Evolutionary conservation across 2,113 vertebrate genomes (phyloP).

Genomic region (Noctilio leporinus): DNA sequence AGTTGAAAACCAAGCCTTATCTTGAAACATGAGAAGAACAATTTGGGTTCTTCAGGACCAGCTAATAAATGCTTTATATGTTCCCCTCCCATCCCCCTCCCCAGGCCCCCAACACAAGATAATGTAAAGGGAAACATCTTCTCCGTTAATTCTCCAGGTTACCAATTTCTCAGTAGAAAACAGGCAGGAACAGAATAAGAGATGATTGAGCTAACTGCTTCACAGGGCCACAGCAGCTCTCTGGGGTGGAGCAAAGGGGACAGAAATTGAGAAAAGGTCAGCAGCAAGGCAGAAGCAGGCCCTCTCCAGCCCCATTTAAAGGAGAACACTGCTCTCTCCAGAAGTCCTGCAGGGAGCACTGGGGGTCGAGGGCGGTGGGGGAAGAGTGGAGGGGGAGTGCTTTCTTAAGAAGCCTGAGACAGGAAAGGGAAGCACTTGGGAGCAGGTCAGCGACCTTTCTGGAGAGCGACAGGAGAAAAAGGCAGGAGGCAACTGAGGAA

Average conservation of each 20-base stretch:
- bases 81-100: neutral
- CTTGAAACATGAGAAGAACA: slow-evolving; percentile 41
- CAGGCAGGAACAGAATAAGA: neutral
- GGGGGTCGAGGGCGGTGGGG: neutral
- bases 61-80: neutral
- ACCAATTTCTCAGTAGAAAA: slow-evolving; percentile 4
- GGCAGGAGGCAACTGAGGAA: neutral
- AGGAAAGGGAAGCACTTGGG: neutral
- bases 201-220: neutral
- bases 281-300: neutral
- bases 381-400: neutral
- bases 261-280: neutral
- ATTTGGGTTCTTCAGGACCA: neutral
- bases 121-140: neutral
- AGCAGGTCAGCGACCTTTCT: neutral
- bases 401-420: neutral
- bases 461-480: neutral
- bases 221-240: neutral
- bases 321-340: neutral
- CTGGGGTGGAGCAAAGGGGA: neutral
- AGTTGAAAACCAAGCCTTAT: slow-evolving; percentile 19
- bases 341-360: neutral
- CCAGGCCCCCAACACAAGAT: neutral
- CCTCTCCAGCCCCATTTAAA: neutral
- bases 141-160: neutral